Evolutionary conservation across 2,797 vertebrate species (phyloP).

Genomic region (Gymnothorax javanicus): DNA sequence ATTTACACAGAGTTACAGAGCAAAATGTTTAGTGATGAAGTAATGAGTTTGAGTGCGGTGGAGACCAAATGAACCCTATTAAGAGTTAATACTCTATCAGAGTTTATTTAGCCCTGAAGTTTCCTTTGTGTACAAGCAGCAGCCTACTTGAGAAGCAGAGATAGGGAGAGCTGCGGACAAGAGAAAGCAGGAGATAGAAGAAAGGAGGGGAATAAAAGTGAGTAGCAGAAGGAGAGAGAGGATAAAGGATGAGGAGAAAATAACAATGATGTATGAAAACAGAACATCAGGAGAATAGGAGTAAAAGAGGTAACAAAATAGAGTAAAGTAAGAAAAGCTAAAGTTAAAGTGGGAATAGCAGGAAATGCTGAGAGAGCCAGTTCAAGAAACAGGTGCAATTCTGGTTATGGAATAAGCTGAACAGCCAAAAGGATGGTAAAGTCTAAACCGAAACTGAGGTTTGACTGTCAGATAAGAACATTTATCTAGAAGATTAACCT

Average conservation of each 20-base stretch:
- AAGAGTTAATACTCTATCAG: background rate
- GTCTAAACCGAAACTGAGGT: background rate
- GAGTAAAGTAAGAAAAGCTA: background rate
- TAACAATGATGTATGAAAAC: background rate
- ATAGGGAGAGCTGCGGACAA: too few species aligned
- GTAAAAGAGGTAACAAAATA: background rate
- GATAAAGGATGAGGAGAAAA: slow-evolving; percentile 5
- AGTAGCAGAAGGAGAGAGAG: background rate
- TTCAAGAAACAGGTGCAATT: slow-evolving; percentile 36
- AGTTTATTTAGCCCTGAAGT: background rate
- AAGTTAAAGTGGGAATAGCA: too few species aligned
- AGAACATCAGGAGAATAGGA: background rate
- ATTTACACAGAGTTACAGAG: too few species aligned
- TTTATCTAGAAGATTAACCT: background rate
- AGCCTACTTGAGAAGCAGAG: too few species aligned
- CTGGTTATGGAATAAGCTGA: background rate
- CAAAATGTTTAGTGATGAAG: background rate
- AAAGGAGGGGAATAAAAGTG: too few species aligned
- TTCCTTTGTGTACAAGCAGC: too few species aligned
- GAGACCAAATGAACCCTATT: too few species aligned
- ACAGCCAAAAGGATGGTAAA: background rate
- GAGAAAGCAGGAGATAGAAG: too few species aligned
- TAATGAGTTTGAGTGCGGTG: background rate
- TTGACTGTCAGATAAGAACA: background rate
- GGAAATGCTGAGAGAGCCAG: too few species aligned